These are phyloP conservation scores for Phrynocephalus vlangalii DNA, from an alignment of 2,797 vertebrate genomes.

Conservation along the genomic window DNA sequence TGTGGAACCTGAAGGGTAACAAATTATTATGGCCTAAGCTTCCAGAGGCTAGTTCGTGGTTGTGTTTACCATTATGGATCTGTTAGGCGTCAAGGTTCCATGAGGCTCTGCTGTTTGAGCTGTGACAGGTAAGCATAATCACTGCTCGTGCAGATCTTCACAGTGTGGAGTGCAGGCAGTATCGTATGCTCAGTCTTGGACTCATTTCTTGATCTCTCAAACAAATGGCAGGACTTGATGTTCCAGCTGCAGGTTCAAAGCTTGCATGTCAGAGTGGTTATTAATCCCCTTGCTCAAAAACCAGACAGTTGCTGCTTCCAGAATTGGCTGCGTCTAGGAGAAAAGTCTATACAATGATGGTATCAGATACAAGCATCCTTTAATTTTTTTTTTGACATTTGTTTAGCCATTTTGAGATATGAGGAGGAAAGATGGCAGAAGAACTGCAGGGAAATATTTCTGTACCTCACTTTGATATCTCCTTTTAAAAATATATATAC, in stretches of 20 bases:
- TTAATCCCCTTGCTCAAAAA: neutral
- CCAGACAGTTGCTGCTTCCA: neutral
- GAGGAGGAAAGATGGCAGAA: too few relatives aligned
- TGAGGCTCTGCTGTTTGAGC: neutral
- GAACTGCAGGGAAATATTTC: neutral
- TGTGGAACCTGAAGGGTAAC: neutral
- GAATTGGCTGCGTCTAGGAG: neutral
- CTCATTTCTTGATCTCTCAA: neutral
- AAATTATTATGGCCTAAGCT: neutral
- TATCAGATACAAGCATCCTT: neutral
- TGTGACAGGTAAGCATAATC: neutral
- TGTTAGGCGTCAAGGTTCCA: neutral
- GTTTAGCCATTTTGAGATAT: neutral
- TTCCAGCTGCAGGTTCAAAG: constrained; percentile 7
- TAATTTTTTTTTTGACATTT: neutral
- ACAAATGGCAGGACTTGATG: neutral
- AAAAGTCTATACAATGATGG: neutral
- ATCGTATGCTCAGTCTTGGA: neutral
- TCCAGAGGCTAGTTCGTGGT: neutral
- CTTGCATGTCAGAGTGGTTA: neutral
- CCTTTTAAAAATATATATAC: neutral
- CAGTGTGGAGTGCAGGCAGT: neutral
- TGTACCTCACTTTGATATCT: neutral
- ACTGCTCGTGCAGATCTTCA: neutral
- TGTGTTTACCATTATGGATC: neutral